These are phyloP conservation scores for Staurois parvus DNA, from an alignment of 2,797 vertebrate genomes.

Conservation along the genomic window DNA sequence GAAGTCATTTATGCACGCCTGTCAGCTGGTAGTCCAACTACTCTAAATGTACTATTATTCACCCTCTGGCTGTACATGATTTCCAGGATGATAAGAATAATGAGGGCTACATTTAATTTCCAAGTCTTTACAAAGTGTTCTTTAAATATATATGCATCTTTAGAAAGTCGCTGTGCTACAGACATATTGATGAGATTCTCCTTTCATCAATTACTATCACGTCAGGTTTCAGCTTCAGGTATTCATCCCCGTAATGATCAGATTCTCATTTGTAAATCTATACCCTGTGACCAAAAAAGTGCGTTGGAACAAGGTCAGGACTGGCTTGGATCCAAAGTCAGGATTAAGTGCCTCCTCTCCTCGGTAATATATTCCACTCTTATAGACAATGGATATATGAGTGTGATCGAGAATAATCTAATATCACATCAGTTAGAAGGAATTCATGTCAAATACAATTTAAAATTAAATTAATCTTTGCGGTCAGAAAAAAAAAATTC, in stretches of 20 bases:
- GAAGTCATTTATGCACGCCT: background rate
- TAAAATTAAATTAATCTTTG: conserved; percentile 54
- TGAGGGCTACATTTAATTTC: background rate
- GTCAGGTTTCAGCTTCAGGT: conserved; percentile 25
- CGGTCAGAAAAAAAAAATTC: conserved; percentile 20
- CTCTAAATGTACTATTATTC: background rate
- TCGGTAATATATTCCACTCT: conserved; percentile 39
- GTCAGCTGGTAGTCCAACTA: background rate
- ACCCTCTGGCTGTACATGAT: background rate
- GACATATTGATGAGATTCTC: conserved; percentile 22
- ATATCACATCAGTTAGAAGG: conserved; percentile 52
- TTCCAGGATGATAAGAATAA: background rate
- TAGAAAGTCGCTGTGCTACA: background rate
- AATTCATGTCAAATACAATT: conserved; percentile 58
- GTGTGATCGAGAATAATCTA: conserved; percentile 54
- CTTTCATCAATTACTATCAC: conserved; percentile 34
- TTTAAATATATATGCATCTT: conserved; percentile 11
- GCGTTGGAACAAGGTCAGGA: conserved; percentile 9
- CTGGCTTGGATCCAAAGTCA: conserved; percentile 17
- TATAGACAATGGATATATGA: conserved; percentile 51
- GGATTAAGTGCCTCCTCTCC: conserved; percentile 30
- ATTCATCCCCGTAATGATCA: conserved; percentile 13
- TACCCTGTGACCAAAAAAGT: conserved; percentile 28
- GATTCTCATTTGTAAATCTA: conserved; percentile 28
- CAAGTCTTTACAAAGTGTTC: background rate